Evolutionary conservation across 2,797 vertebrate genomes (phyloP).

Genomic region (Propithecus perrieri): DNA sequence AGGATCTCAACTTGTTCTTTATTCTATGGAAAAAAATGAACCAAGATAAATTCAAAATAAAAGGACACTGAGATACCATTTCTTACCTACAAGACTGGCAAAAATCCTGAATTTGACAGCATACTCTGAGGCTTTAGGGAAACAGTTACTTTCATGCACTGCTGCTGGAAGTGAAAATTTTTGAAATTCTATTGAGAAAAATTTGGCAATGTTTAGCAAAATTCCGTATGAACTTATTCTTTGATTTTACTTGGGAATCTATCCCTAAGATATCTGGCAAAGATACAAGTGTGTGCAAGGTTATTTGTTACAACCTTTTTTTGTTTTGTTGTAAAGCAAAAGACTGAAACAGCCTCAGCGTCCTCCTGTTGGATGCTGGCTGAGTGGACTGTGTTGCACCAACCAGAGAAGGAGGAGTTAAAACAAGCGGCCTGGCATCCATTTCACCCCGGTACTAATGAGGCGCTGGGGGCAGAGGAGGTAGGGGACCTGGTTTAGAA

Average conservation of each 20-base stretch:
- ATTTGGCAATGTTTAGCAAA: background rate
- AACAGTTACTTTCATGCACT: background rate
- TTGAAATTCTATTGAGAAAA: background rate
- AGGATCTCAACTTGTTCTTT: background rate
- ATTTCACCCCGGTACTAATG: background rate
- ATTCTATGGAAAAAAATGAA: background rate
- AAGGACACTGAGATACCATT: background rate
- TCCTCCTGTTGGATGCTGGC: too few relatives aligned
- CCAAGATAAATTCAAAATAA: background rate
- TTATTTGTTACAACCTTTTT: background rate
- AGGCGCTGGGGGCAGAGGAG: background rate
- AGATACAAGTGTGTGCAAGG: background rate
- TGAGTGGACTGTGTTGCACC: background rate
- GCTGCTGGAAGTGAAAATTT: background rate
- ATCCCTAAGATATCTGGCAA: background rate
- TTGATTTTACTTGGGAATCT: background rate
- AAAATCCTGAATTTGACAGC: background rate
- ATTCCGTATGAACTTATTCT: background rate
- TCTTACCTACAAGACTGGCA: background rate
- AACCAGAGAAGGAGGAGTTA: background rate
- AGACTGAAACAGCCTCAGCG: background rate
- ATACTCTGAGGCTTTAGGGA: background rate
- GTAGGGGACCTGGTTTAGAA: background rate
- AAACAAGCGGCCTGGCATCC: background rate
- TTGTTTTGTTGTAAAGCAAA: background rate